These are phyloP conservation scores for Alethe castanea DNA, from an alignment of 2,113 vertebrate species.

Conservation along the genomic window DNA sequence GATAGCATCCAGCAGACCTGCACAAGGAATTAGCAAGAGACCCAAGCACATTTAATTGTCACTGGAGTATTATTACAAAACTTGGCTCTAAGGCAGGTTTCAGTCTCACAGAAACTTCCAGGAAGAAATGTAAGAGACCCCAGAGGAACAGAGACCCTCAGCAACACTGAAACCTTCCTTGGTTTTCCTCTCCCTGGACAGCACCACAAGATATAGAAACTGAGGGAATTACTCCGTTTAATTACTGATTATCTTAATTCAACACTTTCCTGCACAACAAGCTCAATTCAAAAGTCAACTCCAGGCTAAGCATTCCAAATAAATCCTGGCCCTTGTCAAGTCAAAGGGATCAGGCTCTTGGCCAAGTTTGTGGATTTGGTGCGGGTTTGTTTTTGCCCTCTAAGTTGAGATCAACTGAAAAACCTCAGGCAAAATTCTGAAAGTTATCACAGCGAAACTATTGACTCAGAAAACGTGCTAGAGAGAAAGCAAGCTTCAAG, in stretches of 20 bases:
- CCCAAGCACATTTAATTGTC: background rate
- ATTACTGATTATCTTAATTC: background rate
- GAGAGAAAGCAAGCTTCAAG: background rate
- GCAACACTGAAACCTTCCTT: background rate
- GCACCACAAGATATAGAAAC: accelerated
- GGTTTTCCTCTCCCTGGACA: background rate
- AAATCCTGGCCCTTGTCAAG: background rate
- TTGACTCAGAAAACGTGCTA: background rate
- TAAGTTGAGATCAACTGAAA: background rate
- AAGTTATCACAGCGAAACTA: background rate
- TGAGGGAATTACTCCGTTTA: background rate
- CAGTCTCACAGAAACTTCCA: background rate
- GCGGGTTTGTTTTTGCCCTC: background rate
- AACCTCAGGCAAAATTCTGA: background rate
- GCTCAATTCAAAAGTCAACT: conserved; percentile 29
- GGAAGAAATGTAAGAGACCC: background rate
- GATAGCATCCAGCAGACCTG: background rate
- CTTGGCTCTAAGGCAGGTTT: background rate
- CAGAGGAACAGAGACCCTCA: background rate
- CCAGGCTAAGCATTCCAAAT: conserved; percentile 23
- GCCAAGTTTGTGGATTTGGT: background rate
- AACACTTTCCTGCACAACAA: background rate
- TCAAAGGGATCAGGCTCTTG: background rate
- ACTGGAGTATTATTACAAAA: background rate
- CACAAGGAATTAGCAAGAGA: background rate